Conservation (phyloP, 2,113 vertebrate genomes). For the Montifringilla adamsi region DNA sequence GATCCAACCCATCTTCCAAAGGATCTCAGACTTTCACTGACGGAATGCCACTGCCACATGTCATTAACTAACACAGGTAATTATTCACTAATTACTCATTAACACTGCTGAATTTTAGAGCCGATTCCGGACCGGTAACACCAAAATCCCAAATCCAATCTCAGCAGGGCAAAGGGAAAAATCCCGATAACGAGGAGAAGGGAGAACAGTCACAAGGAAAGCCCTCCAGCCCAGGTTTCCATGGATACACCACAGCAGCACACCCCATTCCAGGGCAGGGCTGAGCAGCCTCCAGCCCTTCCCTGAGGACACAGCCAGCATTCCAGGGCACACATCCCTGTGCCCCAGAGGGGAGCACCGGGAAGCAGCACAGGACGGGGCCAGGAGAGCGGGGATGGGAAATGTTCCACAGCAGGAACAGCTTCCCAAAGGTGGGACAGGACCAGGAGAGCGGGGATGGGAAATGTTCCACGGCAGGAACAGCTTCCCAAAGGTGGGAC, state of each 20-base stretch:
- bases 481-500: too few species aligned
- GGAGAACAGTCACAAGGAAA: fast-evolving
- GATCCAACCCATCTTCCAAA: neutral
- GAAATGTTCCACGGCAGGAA: too few species aligned
- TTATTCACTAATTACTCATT: neutral
- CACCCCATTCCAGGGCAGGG: neutral
- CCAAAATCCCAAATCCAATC: fast-evolving
- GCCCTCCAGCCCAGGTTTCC: fast-evolving
- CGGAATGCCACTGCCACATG: fast-evolving
- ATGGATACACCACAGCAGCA: fast-evolving
- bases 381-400: fast-evolving
- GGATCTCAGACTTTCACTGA: neutral
- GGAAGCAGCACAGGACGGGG: neutral
- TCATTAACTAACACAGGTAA: neutral
- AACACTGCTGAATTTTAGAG: fast-evolving
- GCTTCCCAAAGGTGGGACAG: neutral
- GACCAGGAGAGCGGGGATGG: fast-evolving
- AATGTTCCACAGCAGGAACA: fast-evolving
- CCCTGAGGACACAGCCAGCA: fast-evolving
- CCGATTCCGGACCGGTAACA: fast-evolving
- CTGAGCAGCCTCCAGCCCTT: neutral
- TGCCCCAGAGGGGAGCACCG: neutral
- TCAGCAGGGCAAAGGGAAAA: neutral
- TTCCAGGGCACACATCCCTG: neutral
- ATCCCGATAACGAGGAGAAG: fast-evolving